Percentiles rank a stretch among this genome's conserved stretches.
These are phyloP conservation scores for Tamandua tetradactyla DNA, from an alignment of 2,797 vertebrate genomes.

Conservation along the genomic window DNA sequence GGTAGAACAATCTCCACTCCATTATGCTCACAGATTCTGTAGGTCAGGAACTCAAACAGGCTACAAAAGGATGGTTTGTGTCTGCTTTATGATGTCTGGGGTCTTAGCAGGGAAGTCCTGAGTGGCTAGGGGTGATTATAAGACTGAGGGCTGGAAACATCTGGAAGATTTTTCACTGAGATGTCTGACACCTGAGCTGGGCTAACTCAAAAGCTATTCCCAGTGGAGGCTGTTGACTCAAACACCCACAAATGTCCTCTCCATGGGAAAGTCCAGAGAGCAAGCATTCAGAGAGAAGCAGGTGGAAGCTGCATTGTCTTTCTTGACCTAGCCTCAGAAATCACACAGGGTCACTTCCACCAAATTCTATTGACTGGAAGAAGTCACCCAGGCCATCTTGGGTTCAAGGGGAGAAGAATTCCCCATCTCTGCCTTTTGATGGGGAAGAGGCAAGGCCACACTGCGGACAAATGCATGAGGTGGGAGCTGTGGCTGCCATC, in stretches of 20 bases:
- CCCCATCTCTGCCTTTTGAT: not conserved
- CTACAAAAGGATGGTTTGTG: not conserved
- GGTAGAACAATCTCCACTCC: no score
- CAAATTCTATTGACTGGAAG: not conserved
- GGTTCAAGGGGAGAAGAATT: not conserved
- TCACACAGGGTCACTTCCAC: not conserved
- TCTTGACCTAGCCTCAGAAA: not conserved
- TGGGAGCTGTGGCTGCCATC: not conserved
- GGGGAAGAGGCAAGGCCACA: not conserved
- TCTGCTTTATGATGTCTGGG: not conserved
- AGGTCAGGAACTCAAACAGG: not conserved
- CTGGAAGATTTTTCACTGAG: not conserved
- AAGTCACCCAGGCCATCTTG: not conserved
- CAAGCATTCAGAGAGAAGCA: not conserved
- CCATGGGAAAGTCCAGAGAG: not conserved
- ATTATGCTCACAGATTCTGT: not conserved
- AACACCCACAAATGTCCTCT: constrained; percentile 31
- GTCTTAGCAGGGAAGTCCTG: not conserved
- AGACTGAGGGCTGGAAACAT: not conserved
- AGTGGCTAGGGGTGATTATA: not conserved
- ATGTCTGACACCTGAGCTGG: not conserved
- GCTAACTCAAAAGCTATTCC: not conserved
- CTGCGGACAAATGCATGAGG: not conserved
- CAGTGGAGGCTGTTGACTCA: constrained; percentile 92
- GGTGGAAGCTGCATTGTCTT: not conserved